Evolutionary conservation across 1,140 invertebrate species (phyloP), one percentile per base, ranked within the genome.

Genomic region (Lineus longissimus): DNA sequence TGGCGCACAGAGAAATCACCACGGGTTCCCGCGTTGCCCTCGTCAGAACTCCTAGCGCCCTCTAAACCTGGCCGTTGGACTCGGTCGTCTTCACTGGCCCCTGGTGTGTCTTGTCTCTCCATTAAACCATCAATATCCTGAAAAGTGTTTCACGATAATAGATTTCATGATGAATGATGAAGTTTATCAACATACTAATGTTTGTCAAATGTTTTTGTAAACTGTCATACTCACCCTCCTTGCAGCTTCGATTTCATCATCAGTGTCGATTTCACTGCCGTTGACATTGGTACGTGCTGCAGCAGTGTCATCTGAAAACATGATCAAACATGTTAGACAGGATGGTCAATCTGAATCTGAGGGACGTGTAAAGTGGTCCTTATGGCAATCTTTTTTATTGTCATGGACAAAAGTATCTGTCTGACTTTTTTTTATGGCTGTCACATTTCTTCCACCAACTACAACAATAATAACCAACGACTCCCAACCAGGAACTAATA

Each of bases 211-310:
- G n/a, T n/a, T n/a, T n/a, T n/a, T n/a, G n/a, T n/a, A n/a, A n/a
- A n/a, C n/a, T n/a, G n/a, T n/a, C n/a, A 6, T 25, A 30, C 19
- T 56, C 15, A 73, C 72, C 65, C 67, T 67, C 56, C 71, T 71
- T 7, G 66, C 73, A 30, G 65, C 63, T 51, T 71, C 71, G 23
- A 75, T 58, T 62, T 74, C 73, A 71, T 74, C 73, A 19, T 75
- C 73, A 11, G 71, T 73, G 36, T 75, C 73, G 25, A 73, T 69
- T 55, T 73, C 71, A 69, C 73, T 74, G 2, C 70, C 68, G 33
- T 70, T 31, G 56, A 19, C 33, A 54, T 17, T 45, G 30, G 33
- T 33, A 59, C 43, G 61, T 36, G 6, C 56, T 43, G 13, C 57
- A 40, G 1, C 61, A 36, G 30, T 64, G 51, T 33, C 62, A 60